Conservation (phyloP, 1,140 invertebrate genomes). For the Heliconius hewitsoni region DNA sequence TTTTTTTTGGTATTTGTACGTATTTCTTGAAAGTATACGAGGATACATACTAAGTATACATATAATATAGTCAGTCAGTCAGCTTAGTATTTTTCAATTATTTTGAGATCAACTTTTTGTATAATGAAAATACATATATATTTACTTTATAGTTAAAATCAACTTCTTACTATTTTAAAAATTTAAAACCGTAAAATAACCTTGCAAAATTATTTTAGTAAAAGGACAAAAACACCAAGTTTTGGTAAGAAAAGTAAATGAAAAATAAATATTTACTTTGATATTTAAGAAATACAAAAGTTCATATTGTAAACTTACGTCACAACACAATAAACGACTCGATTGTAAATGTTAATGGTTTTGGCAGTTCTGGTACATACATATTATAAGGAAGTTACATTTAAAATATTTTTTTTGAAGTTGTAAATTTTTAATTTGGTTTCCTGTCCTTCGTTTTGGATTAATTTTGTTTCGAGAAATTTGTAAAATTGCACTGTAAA, state of each 20-base stretch:
- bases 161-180: neutral
- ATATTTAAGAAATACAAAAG: conserved; percentile 8
- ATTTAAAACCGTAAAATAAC: neutral
- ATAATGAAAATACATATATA: no score
- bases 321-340: neutral
- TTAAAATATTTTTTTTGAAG: neutral
- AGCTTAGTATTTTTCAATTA: neutral
- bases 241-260: neutral
- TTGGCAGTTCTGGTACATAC: neutral
- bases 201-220: neutral
- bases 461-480: neutral
- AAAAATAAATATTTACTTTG: neutral
- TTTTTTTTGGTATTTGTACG: no score
- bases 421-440: neutral
- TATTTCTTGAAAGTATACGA: no score
- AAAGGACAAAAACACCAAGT: neutral
- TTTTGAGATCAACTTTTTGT: neutral
- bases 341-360: conserved; percentile 5
- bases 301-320: neutral
- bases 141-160: neutral
- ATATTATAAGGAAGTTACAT: conserved; percentile 8
- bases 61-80: no score
- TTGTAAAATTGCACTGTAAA: neutral
- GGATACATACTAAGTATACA: no score
- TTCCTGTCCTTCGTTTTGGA: neutral